Evolutionary conservation across 2,113 vertebrate species (phyloP).

Genomic region (Crotalus viridis): DNA sequence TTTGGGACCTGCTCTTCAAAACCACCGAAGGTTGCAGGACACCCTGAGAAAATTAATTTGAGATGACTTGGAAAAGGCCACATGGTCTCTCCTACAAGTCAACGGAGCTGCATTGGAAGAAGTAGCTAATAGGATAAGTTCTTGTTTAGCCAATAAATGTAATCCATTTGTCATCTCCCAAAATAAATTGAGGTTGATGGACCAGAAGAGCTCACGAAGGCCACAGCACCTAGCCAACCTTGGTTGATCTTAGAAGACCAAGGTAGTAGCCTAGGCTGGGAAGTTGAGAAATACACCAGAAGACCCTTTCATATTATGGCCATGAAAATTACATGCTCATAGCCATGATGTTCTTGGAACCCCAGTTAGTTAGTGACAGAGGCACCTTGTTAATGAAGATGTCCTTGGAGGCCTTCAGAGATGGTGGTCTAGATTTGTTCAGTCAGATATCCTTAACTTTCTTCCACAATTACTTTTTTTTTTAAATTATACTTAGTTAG

Average conservation of each 20-base stretch:
- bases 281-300: not conserved
- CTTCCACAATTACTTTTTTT: not conserved
- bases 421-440: not conserved
- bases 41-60: constrained; percentile 55
- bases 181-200: not conserved
- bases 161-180: not conserved
- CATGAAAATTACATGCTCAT: not conserved
- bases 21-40: constrained; percentile 23
- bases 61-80: not conserved
- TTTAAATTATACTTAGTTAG: not conserved
- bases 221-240: not conserved
- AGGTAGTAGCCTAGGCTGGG: not conserved
- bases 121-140: not conserved
- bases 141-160: not conserved
- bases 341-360: not conserved
- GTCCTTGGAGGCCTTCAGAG: not conserved
- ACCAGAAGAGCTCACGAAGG: not conserved
- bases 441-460: not conserved
- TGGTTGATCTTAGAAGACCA: not conserved
- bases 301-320: not conserved
- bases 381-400: not conserved
- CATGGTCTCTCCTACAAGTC: too few relatives aligned
- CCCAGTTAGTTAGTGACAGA: not conserved
- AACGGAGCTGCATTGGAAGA: not conserved
- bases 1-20: constrained; percentile 54